Evolutionary conservation across 2,888 invertebrate genomes (phyloP).

Genomic region (Hypercompe scribonia): DNA sequence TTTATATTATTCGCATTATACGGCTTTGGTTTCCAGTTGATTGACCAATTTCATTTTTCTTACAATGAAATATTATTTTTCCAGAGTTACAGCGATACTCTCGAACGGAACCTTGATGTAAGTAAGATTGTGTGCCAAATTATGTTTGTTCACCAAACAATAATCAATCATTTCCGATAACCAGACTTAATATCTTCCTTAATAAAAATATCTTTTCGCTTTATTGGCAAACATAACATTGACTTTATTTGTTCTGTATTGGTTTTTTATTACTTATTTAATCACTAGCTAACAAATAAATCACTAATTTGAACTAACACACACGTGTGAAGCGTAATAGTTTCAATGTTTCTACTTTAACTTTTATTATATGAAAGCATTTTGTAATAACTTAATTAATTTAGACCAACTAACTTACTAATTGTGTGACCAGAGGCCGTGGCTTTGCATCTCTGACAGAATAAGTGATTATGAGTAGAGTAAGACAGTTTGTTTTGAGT

Average conservation of each 20-base stretch:
- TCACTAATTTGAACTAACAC: not conserved
- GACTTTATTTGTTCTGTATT: conserved; percentile 29
- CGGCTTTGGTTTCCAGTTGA: not conserved
- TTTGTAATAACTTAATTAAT: too few relatives aligned
- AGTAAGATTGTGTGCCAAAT: conserved; percentile 74
- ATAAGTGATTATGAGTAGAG: not conserved
- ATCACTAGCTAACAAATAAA: not conserved
- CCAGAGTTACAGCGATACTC: conserved; percentile 55
- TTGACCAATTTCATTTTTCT: conserved; percentile 1
- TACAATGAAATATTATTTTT: conserved; percentile 36
- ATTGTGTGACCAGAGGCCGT: too few relatives aligned
- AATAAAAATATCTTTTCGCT: conserved; percentile 56
- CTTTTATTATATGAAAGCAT: too few relatives aligned
- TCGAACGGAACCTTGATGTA: conserved; percentile 72
- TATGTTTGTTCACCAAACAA: conserved; percentile 73
- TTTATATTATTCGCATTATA: not conserved
- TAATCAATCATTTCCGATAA: conserved; percentile 71
- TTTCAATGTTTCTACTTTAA: too few relatives aligned
- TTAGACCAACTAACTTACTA: too few relatives aligned
- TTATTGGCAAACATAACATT: conserved; percentile 32
- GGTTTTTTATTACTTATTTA: conserved; percentile 23
- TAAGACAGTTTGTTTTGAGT: too few relatives aligned
- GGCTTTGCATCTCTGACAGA: not conserved
- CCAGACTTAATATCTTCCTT: conserved; percentile 49
- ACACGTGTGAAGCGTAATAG: not conserved